phyloP scores from a whole-genome alignment of 1,140 invertebrate genomes.

The Riptortus pedestris region DNA sequence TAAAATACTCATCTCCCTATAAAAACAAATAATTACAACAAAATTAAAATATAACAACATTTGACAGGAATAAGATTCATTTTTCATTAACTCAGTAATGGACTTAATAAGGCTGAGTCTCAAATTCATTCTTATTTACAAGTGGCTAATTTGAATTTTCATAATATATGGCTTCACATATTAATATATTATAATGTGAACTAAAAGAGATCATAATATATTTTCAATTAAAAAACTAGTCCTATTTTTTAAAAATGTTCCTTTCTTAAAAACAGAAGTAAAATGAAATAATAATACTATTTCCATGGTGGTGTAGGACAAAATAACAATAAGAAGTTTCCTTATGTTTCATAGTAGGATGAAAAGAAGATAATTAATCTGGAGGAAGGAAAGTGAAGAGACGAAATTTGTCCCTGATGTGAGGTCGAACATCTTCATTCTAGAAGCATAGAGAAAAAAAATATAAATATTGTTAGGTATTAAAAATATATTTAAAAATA shows the following conservation, averaged over 20 bases:
- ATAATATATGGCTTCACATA: background rate
- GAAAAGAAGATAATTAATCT: conserved; percentile 39
- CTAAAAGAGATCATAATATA: background rate
- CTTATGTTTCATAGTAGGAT: background rate
- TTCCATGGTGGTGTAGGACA: background rate
- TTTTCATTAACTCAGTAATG: background rate
- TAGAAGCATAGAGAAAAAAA: conserved; percentile 42
- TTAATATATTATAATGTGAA: background rate
- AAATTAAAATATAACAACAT: background rate
- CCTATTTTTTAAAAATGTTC: background rate
- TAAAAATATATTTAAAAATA: too few species aligned
- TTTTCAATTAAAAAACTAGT: too few species aligned
- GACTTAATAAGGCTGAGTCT: background rate
- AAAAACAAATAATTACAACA: background rate
- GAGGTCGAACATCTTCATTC: conserved; percentile 84
- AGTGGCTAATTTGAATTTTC: background rate
- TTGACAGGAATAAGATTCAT: background rate
- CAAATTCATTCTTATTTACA: background rate
- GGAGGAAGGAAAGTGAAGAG: conserved; percentile 79
- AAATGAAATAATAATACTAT: background rate
- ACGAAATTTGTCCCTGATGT: conserved; percentile 79
- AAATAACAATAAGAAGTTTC: background rate
- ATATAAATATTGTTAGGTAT: too few species aligned
- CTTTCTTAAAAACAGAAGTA: background rate
- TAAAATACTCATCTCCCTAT: too few species aligned